These are phyloP conservation scores for Acipenser ruthenus DNA, from an alignment of 2,797 vertebrate genomes.

Conservation along the genomic window DNA sequence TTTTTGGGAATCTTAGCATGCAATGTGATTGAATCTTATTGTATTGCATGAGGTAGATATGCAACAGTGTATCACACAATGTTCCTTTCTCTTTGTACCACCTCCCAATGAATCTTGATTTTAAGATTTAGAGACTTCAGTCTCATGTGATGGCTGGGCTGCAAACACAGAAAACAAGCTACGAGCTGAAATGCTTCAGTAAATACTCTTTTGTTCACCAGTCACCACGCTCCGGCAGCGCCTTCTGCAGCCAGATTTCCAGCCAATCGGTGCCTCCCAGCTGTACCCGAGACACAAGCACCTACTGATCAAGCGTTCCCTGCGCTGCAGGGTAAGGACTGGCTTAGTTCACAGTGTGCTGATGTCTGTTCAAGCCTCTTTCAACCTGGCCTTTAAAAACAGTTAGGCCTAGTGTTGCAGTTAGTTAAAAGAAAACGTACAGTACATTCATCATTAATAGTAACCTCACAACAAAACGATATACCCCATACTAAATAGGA, in stretches of 20 bases:
- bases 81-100: not conserved
- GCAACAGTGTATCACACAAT: not conserved
- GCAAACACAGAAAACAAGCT: not conserved
- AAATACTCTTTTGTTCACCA: conserved; percentile 31
- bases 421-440: no score
- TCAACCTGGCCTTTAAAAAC: no score
- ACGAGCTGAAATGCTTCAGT: not conserved
- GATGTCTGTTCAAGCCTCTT: not conserved
- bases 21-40: no score
- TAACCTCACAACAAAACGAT: no score
- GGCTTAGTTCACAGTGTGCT: no score
- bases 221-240: conserved; percentile 93
- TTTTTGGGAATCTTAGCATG: no score
- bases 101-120: not conserved
- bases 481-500: no score
- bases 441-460: no score
- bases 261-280: conserved; percentile 87
- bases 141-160: not conserved
- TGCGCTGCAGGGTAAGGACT: conserved; percentile 82
- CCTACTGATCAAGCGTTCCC: conserved; percentile 91
- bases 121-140: not conserved
- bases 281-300: conserved; percentile 96
- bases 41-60: not conserved
- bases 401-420: no score
- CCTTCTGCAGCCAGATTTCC: conserved; percentile 91